A percentile compares a stretch with the other conserved stretches of the same genome.
Conservation (phyloP, 2,113 vertebrate species). For the Epinephelus cyanopodus region DNA sequence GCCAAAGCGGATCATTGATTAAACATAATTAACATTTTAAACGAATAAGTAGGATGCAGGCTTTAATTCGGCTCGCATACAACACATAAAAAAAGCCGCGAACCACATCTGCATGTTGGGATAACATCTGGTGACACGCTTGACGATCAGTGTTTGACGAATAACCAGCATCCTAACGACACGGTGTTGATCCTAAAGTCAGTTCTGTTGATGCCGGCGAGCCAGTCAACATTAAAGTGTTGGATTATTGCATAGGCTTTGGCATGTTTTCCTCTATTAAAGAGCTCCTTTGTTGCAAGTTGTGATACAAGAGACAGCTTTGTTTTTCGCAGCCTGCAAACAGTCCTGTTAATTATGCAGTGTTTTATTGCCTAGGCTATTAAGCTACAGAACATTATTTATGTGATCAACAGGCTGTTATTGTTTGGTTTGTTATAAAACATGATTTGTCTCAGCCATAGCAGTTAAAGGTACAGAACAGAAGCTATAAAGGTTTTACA, state of each 20-base stretch:
- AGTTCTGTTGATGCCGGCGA: not conserved
- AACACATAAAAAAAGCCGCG: not conserved
- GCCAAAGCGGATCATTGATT: rapidly evolving
- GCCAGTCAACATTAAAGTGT: not conserved
- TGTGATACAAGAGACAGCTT: not conserved
- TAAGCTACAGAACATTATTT: not conserved
- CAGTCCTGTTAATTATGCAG: not conserved
- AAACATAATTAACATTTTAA: rapidly evolving
- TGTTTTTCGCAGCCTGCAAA: not conserved
- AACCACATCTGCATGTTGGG: not conserved
- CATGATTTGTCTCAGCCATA: not conserved
- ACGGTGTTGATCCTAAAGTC: rapidly evolving
- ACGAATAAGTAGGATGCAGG: rapidly evolving
- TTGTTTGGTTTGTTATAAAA: not conserved
- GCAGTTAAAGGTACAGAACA: not conserved
- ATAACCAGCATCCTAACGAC: not conserved
- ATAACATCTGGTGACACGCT: not conserved
- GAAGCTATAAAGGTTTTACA: not conserved
- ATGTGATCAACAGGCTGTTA: not conserved
- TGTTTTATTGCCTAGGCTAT: not conserved
- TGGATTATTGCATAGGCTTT: not conserved
- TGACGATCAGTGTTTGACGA: not conserved
- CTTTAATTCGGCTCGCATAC: slow-evolving; percentile 1
- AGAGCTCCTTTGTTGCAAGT: not conserved
- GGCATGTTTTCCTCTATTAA: not conserved